Evolutionary conservation across 2,888 invertebrate genomes (phyloP), one percentile per base, ranked within the genome.

Genomic region (Cataglyphis albicans): DNA sequence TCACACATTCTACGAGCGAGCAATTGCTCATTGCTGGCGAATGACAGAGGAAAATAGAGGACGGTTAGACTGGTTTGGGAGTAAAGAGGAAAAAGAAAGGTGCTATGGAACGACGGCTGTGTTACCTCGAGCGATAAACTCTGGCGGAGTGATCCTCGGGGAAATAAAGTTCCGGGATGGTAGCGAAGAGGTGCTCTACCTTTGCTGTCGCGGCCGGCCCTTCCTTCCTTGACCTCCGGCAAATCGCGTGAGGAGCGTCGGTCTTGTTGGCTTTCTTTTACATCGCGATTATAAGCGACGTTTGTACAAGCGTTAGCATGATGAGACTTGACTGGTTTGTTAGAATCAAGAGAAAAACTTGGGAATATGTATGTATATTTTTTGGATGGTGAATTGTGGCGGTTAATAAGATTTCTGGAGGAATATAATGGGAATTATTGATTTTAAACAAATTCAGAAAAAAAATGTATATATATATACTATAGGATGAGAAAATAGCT

Each of bases 121-220:
- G 90, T 87, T 88, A 91, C 87, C 89, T 84, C 88, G 86, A 90
- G 90, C 91, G 92, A 92, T 92, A 92, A 92, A 92, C 92, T 91
- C 90, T 68, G 65, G 68, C 78, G 84, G 90, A 92, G 92, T 89
- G 91, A 91, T 93, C 92, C 92, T 92, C 88, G 87, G 92, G 92
- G 92, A 93, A 93, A 93, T 93, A 92, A 93, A 92, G 92, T 92
- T 91, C 86, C 87, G 85, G 86, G 89, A 89, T 89, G 86, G 86
- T 84, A 84, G 84, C 81, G 81, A 85, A 81, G 89, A 84, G 85
- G 86, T 84, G 82, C 84, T 88, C 75, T 76, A 81, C 63, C 84
- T 78, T 81, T 74, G 63, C 57, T 76, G 83, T 78, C 84, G 81
- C 68, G 84, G 76, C 67, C 80, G 70, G 74, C 83, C 84, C 81